These are phyloP conservation scores for Columba guinea DNA, from an alignment of 2,797 vertebrate genomes.

Conservation along the genomic window DNA sequence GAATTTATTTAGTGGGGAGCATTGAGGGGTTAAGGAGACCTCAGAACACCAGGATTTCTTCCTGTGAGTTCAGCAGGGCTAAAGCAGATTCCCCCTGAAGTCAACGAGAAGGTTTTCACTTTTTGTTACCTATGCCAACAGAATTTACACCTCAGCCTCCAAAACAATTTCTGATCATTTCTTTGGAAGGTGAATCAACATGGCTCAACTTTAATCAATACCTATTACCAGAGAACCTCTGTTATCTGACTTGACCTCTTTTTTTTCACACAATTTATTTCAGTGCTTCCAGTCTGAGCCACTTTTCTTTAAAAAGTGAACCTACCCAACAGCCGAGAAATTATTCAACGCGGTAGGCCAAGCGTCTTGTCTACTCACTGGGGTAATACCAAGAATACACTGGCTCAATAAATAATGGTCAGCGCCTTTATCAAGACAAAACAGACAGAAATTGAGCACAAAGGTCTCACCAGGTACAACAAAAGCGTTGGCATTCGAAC, in stretches of 20 bases:
- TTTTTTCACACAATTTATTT: neutral
- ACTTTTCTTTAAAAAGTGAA: neutral
- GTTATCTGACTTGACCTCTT: neutral
- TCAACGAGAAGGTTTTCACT: neutral
- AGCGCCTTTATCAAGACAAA: neutral
- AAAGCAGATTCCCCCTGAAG: neutral
- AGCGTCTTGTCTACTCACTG: neutral
- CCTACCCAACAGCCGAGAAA: neutral
- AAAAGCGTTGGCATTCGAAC: slow-evolving; percentile 81
- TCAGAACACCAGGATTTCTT: neutral
- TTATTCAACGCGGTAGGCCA: neutral
- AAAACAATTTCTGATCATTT: neutral
- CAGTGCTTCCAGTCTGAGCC: neutral
- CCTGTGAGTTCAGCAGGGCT: neutral
- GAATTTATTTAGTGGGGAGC: neutral
- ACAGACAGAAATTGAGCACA: neutral
- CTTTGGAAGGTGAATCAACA: neutral
- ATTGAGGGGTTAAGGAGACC: neutral
- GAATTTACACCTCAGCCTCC: neutral
- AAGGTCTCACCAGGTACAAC: slow-evolving; percentile 88
- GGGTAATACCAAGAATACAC: neutral
- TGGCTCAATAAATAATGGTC: neutral
- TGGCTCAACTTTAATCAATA: neutral
- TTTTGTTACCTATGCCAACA: neutral
- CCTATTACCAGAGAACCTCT: neutral